A percentile compares a stretch with the other conserved stretches of the same genome.
Conservation (phyloP, 2,113 vertebrate species). For the Thomomys bottae region DNA sequence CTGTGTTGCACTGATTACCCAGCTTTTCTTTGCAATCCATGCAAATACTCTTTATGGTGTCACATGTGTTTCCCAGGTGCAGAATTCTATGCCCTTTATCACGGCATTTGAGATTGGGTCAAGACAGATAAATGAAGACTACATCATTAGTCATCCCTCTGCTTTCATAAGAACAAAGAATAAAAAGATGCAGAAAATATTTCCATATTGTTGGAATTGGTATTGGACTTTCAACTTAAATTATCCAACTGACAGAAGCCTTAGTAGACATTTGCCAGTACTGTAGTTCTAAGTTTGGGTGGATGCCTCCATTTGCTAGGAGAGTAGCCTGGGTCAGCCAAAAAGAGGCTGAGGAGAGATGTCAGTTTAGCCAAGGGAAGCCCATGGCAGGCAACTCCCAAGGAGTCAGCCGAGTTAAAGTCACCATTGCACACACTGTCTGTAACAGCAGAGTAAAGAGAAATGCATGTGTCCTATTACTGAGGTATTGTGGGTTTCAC, state of each 20-base stretch:
- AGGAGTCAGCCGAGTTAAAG: neutral
- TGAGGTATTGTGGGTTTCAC: neutral
- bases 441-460: too few species aligned
- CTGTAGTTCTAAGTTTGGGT: neutral
- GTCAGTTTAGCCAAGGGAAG: neutral
- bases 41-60: neutral
- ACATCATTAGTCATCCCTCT: too few species aligned
- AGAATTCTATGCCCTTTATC: neutral
- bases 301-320: neutral
- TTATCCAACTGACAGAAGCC: neutral
- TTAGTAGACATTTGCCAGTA: neutral
- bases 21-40: neutral
- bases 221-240: neutral
- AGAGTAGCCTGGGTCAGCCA: neutral
- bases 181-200: neutral
- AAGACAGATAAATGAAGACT: too few species aligned
- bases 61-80: neutral
- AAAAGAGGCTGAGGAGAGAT: neutral
- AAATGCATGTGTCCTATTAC: neutral
- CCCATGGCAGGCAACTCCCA: neutral
- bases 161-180: too few species aligned
- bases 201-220: neutral
- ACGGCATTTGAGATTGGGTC: too few species aligned
- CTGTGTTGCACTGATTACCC: neutral
- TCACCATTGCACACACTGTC: too few species aligned